Conservation (phyloP, 1,140 invertebrate species). For the Apis laboriosa region DNA sequence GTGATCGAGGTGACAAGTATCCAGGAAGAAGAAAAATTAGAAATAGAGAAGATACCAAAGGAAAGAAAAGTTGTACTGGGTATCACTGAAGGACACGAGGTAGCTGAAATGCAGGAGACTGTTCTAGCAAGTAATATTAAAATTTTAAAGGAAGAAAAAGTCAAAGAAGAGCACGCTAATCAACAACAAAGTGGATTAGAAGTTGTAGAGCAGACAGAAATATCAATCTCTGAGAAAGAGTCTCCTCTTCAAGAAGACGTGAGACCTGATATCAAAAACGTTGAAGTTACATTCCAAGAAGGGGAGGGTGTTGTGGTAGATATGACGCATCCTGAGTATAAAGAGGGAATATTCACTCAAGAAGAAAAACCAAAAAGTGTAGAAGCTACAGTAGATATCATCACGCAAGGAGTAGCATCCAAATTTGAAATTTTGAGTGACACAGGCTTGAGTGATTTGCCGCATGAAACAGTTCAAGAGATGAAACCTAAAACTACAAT, state of each 20-base stretch:
- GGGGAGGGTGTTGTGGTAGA: conserved; percentile 79
- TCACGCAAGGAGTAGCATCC: conserved; percentile 80
- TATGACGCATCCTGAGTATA: conserved; percentile 80
- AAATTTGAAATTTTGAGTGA: conserved; percentile 80
- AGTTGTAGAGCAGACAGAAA: conserved; percentile 77
- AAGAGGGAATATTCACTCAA: conserved; percentile 78
- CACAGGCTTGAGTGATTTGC: conserved; percentile 73
- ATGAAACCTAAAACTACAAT: conserved; percentile 76
- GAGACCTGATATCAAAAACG: conserved; percentile 80
- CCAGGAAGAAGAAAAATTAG: conserved; percentile 70
- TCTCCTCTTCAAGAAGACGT: conserved; percentile 73
- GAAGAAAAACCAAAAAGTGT: conserved; percentile 72
- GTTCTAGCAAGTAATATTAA: conserved; percentile 69
- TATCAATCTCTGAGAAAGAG: conserved; percentile 82
- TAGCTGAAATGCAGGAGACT: conserved; percentile 79
- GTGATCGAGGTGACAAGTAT: conserved; percentile 70
- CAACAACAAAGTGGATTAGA: conserved; percentile 75
- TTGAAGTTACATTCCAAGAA: conserved; percentile 79
- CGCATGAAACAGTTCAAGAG: conserved; percentile 67
- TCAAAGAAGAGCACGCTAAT: conserved; percentile 71
- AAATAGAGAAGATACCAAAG: conserved; percentile 69
- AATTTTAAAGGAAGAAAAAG: conserved; percentile 65
- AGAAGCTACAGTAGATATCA: conserved; percentile 80
- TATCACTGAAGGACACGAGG: conserved; percentile 77
- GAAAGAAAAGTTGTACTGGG: conserved; percentile 74